phyloP scores from a whole-genome alignment of 2,888 invertebrate genomes.

The Rhagium mordax region DNA sequence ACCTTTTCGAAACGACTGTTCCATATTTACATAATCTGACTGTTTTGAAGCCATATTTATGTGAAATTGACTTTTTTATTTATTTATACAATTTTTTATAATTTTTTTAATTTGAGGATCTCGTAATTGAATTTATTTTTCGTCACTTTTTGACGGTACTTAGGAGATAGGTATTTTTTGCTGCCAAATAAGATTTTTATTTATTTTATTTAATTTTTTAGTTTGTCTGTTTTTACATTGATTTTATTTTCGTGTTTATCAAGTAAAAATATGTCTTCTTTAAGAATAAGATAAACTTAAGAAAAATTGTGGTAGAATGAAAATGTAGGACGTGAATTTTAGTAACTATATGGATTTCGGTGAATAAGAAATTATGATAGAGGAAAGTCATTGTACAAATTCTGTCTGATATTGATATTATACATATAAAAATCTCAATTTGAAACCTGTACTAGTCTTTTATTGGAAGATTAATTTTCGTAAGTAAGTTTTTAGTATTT shows the following conservation, averaged over 20 bases:
- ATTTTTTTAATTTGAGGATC: slow-evolving; percentile 36
- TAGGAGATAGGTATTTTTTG: slow-evolving; percentile 49
- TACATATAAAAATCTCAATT: slow-evolving; percentile 49
- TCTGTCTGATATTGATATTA: slow-evolving; percentile 50
- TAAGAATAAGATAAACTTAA: slow-evolving; percentile 39
- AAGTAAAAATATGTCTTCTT: slow-evolving; percentile 45
- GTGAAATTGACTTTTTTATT: slow-evolving; percentile 33
- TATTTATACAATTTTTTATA: slow-evolving; percentile 42
- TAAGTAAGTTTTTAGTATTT: slow-evolving; percentile 50
- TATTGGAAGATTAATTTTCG: slow-evolving; percentile 53
- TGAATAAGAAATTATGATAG: slow-evolving; percentile 35
- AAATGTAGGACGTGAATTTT: slow-evolving; percentile 43
- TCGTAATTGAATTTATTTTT: slow-evolving; percentile 42
- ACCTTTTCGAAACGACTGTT: neutral
- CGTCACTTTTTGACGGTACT: slow-evolving; percentile 45
- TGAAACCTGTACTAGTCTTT: slow-evolving; percentile 60
- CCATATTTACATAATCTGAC: slow-evolving; percentile 1
- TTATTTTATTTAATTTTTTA: slow-evolving; percentile 32
- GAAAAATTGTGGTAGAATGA: slow-evolving; percentile 46
- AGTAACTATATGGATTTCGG: slow-evolving; percentile 43
- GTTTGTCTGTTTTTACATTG: slow-evolving; percentile 33
- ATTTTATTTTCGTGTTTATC: slow-evolving; percentile 27
- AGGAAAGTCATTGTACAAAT: slow-evolving; percentile 50
- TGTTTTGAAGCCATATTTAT: slow-evolving; percentile 35
- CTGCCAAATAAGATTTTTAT: slow-evolving; percentile 54